Evolutionary conservation across 2,113 vertebrate species (phyloP).

Genomic region (Nothoprocta pentlandii): DNA sequence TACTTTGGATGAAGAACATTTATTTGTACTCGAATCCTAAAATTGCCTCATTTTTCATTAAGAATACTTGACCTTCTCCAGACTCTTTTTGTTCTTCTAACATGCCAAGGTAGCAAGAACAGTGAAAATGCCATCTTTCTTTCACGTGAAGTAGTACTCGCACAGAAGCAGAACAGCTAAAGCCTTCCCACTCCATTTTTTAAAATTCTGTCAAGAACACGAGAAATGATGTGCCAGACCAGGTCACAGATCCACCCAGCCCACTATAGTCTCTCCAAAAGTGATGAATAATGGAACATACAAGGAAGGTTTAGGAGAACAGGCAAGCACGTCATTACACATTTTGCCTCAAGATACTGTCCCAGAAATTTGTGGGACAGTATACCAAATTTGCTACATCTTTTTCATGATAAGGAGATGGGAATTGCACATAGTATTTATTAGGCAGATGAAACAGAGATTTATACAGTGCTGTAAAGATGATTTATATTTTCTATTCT

Average conservation of each 20-base stretch:
- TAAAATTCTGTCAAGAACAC: not conserved
- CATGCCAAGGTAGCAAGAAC: not conserved
- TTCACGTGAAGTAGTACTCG: not conserved
- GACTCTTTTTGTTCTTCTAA: not conserved
- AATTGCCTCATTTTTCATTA: not conserved
- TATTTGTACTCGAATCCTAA: not conserved
- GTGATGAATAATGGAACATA: constrained; percentile 29
- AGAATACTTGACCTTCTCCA: not conserved
- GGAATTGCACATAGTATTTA: not conserved
- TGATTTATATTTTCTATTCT: not conserved
- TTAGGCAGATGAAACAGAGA: not conserved
- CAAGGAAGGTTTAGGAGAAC: not conserved
- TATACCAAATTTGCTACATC: not conserved
- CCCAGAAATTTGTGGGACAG: not conserved
- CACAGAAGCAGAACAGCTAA: not conserved
- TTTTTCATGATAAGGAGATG: not conserved
- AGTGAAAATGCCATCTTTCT: not conserved
- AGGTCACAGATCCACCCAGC: not conserved
- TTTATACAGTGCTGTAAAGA: not conserved
- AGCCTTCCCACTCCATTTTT: not conserved
- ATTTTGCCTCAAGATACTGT: not conserved
- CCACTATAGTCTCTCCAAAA: not conserved
- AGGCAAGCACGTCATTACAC: not conserved
- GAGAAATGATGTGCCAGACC: not conserved
- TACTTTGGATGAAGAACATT: not conserved